Evolutionary conservation across 2,888 invertebrate genomes (phyloP), one percentile per base, ranked within the genome.

Genomic region (Lithosia quadra): DNA sequence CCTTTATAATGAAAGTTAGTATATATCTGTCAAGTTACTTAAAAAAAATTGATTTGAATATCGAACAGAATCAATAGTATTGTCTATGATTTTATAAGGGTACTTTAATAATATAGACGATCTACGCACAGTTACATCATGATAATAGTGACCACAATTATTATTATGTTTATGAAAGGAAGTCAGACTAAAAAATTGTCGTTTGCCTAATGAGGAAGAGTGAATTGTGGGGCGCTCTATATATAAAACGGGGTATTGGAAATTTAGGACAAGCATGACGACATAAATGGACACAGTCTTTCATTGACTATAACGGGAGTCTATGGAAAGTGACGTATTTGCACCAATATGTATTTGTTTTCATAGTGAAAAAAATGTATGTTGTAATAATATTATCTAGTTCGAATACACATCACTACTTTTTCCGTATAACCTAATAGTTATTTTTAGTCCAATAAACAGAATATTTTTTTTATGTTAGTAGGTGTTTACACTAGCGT

Each of bases 191-290:
- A 91, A 71, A 91, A 90, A 90, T 88, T 90, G 88, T 88, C 86
- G 79, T 86, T 85, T 72, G 60, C 84, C 88, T 95, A 95, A 95
- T 95, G 93, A 95, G 95, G 95, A 95, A 86, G 94, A 91, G 84
- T 82, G 88, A 94, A 94, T 94, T 93, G 88, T 86, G 84, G 82
- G 80, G 67, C 84, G 88, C 78, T 83, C 86, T 85, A 87, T 84
- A 88, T 88, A 87, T 86, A 83, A 87, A 84, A 79, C 75, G 81
- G 82, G 73, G 79, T 83, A 80, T 84, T 77, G 77, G 82, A 82
- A 84, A 84, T 86, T 86, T 83, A 77, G 88, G 79, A 76, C 85
- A 74, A 69, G 63, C 43, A 77, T 80, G 77, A 75, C 76, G 72
- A 43, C 53, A 69, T 60, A 64, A 69, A 72, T 73, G 62, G 68